phyloP scores from a whole-genome alignment of 1,140 invertebrate genomes.

The Acromyrmex echinatior region DNA sequence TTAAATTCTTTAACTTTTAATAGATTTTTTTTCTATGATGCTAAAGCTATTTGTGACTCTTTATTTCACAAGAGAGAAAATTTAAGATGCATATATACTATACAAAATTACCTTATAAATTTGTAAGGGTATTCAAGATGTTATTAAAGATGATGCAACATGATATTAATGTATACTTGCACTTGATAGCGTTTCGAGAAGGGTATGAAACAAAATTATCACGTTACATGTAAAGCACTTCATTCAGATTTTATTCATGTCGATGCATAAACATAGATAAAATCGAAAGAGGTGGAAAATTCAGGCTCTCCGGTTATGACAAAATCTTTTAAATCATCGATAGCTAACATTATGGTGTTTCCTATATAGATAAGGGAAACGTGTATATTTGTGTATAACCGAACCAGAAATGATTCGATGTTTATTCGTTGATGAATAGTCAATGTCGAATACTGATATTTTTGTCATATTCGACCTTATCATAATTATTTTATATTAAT shows the following conservation, averaged over 20 bases:
- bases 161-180: conserved; percentile 4
- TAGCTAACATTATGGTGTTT: conserved; percentile 1
- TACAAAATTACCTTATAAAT: background rate
- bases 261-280: background rate
- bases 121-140: background rate
- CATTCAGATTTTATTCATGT: conserved; percentile 29
- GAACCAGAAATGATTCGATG: too few relatives aligned
- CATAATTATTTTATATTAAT: too few relatives aligned
- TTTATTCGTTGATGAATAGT: too few relatives aligned
- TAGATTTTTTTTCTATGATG: background rate
- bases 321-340: conserved; percentile 72
- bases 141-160: background rate
- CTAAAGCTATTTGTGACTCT: background rate
- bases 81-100: background rate
- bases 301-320: background rate
- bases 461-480: too few relatives aligned
- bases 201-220: conserved; percentile 35
- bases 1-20: background rate
- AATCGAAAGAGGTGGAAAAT: conserved; percentile 33
- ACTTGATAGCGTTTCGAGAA: background rate
- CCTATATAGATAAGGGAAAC: background rate
- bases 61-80: background rate
- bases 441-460: too few relatives aligned
- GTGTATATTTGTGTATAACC: too few relatives aligned
- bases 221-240: conserved; percentile 26